phyloP scores from a whole-genome alignment of 2,888 invertebrate genomes.

The Pollenia angustigena region DNA sequence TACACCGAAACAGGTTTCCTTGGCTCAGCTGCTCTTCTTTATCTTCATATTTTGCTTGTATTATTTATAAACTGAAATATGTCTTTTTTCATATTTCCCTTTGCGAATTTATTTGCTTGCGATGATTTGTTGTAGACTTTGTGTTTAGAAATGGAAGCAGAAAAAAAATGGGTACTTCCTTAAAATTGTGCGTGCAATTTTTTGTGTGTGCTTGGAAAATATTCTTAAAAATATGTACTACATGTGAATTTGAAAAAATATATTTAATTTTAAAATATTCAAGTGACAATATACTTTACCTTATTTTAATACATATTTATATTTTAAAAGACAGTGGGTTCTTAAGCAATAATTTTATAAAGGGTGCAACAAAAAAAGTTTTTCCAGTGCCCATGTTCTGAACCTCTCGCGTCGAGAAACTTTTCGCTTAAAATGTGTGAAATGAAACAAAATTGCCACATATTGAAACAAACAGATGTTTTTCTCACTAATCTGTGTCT shows the following conservation, averaged over 20 bases:
- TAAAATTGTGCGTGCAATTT: constrained; percentile 7
- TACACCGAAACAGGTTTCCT: neutral
- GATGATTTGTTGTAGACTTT: constrained; percentile 30
- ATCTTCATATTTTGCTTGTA: constrained; percentile 34
- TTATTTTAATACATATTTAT: neutral
- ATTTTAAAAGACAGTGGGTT: neutral
- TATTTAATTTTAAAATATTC: constrained; percentile 35
- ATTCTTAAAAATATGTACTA: neutral
- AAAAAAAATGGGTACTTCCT: constrained; percentile 35
- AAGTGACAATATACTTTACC: constrained; percentile 49
- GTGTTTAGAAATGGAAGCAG: constrained; percentile 12
- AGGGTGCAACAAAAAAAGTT: neutral
- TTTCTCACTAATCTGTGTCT: no score
- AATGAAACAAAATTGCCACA: no score
- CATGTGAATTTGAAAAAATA: constrained; percentile 9
- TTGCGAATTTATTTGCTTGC: constrained; percentile 36
- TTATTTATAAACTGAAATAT: constrained; percentile 60
- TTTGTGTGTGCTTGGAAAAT: constrained; percentile 17
- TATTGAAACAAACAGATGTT: no score
- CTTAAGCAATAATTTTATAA: neutral
- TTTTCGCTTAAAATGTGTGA: no score
- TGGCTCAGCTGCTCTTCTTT: constrained; percentile 31
- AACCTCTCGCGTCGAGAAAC: no score
- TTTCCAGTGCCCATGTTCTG: no score
- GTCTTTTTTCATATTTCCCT: neutral